These are phyloP conservation scores for Euphysa ruthae DNA, from an alignment of 30 jellyfish, hydroid and myxozoan species.

Conservation along the genomic window DNA sequence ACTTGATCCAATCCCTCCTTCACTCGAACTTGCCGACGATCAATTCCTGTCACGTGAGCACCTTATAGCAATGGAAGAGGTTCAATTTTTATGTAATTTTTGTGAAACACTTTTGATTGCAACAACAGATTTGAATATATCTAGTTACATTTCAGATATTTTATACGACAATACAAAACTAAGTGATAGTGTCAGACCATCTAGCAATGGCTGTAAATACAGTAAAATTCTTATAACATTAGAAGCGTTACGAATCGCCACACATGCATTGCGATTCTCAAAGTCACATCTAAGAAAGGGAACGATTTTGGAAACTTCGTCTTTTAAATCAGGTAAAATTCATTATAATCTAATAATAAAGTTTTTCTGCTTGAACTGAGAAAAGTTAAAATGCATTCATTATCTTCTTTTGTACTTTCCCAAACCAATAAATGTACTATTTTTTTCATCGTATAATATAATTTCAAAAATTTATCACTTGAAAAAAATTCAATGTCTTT, in stretches of 20 bases:
- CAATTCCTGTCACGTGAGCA: slow-evolving; percentile 16
- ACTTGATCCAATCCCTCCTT: slow-evolving; percentile 5
- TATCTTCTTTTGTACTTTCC: too few species aligned
- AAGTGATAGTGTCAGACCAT: background rate
- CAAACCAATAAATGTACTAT: too few species aligned
- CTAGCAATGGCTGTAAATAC: slow-evolving; percentile 17
- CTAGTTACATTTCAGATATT: slow-evolving; percentile 4
- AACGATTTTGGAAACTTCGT: background rate
- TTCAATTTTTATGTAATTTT: slow-evolving; percentile 16
- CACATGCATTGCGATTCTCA: slow-evolving; percentile 27
- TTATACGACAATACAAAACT: background rate
- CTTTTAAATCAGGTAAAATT: slow-evolving; percentile 14
- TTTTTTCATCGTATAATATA: too few species aligned
- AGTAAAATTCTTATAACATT: background rate
- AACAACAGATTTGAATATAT: slow-evolving; percentile 4
- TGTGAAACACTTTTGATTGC: slow-evolving; percentile 7
- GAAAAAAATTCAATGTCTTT: too few species aligned
- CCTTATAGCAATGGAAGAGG: slow-evolving; percentile 14
- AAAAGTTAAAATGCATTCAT: too few species aligned
- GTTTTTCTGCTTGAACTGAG: too few species aligned
- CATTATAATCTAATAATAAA: too few species aligned
- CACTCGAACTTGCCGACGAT: background rate
- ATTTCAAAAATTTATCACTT: too few species aligned
- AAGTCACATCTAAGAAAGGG: slow-evolving; percentile 28
- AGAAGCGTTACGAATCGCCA: slow-evolving; percentile 27